Base-by-base conservation (phyloP, 2,113 vertebrate species). In the Sphaerodactylus townsendi region DNA sequence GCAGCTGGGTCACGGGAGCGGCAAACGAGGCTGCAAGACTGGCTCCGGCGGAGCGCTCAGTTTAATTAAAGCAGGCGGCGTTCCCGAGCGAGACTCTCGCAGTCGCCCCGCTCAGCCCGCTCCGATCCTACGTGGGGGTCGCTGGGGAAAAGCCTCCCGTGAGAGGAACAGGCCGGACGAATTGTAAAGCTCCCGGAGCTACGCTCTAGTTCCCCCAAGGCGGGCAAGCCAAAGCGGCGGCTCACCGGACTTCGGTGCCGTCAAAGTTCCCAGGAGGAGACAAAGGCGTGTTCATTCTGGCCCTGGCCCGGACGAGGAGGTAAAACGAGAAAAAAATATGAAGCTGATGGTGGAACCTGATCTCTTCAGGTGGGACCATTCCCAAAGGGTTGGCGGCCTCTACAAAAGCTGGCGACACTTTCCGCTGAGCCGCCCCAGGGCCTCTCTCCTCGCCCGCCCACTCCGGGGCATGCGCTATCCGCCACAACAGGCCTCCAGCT, bases 1-100 rank as follows among this genome's bases (percentile, higher is more conserved):
- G 28, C 48, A 56, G 46, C 62, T 69, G 70, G 64, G 71, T 59
- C 78, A 56, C 65, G 15, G 15, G 48, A 69, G 37, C 64, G 71
- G 35, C 72, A 33, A 53, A 33, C 35, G 30, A 82, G 79, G 73
- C 64, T 62, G 73, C 35, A 30, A 69, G 64, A 69, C 72, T 25
- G 64, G 74, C 53, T 69, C 71, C 37, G 64, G 4, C 79, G 33
- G 65, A 70, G 79, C 46, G 66, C 73, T 82, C 85, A 8, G 48
- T 62, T 76, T 76, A 59, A 76, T 81, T 46, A 81, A 86, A 77
- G 30, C 74, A n/a, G 46, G 21, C 48, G 28, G 72, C 79, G 41
- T 81, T 59, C 50, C 37, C 64, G 62, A 72, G 44, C 19, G 28
- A 30, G 23, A 15, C 64, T 46, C 64, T 30, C 37, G 65, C 28